Conservation (phyloP, 2,797 vertebrate species). For the Masticophis lateralis region DNA sequence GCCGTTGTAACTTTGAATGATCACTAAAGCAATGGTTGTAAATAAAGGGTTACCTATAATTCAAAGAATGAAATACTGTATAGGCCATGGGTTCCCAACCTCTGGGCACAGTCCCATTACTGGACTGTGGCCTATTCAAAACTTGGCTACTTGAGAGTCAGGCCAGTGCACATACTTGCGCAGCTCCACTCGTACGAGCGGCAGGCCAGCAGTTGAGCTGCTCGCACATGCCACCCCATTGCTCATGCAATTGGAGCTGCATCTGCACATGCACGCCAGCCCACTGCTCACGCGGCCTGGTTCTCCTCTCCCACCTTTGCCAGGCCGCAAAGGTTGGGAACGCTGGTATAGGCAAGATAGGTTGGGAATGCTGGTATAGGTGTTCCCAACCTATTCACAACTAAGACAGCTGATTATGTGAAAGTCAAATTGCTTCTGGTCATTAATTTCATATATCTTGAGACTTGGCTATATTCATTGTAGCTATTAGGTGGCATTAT, state of each 20-base stretch:
- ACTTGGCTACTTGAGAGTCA: too few species aligned
- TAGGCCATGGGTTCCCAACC: neutral
- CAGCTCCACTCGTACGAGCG: too few species aligned
- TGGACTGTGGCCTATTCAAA: too few species aligned
- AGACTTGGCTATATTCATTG: neutral
- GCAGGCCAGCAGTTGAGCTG: too few species aligned
- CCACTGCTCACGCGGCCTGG: accelerated
- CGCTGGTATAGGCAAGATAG: neutral
- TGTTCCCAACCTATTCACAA: neutral
- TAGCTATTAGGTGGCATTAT: neutral
- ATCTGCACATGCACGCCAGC: neutral
- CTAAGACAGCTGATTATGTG: neutral
- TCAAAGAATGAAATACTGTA: neutral
- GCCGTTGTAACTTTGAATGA: neutral
- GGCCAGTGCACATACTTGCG: too few species aligned
- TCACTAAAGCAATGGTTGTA: neutral
- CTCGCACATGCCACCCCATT: too few species aligned
- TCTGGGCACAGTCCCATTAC: too few species aligned
- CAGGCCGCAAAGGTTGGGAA: neutral
- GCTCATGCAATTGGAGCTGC: neutral
- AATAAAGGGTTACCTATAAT: neutral
- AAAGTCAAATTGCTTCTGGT: neutral
- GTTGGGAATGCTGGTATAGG: neutral
- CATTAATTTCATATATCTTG: neutral
- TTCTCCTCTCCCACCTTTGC: neutral